A percentile compares a stretch with the other conserved stretches of the same genome.
Conservation (phyloP, 2,888 invertebrate genomes). For the Pachydiplax longipennis region DNA sequence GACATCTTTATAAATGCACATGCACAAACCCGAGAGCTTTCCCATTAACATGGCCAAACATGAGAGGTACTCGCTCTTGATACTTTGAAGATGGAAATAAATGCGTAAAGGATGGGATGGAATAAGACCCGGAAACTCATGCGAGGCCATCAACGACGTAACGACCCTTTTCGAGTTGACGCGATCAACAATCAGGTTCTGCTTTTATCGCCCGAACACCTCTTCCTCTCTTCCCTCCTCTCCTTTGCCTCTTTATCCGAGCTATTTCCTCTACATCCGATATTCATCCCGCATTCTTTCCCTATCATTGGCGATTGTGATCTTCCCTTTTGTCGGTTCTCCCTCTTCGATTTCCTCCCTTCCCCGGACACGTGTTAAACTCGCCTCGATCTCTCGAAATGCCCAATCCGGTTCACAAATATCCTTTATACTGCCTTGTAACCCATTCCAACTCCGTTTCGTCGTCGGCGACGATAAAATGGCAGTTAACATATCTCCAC, state of each 20-base stretch:
- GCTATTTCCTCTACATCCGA: background rate
- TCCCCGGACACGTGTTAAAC: conserved; percentile 16
- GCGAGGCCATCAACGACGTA: background rate
- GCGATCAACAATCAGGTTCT: conserved; percentile 26
- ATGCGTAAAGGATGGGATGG: background rate
- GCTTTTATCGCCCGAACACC: background rate
- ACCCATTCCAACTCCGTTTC: background rate
- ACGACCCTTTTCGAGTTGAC: background rate
- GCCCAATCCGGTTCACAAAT: background rate
- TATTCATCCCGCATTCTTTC: background rate
- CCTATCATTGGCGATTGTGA: background rate
- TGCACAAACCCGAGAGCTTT: background rate
- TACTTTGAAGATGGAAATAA: background rate
- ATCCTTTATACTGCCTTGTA: background rate
- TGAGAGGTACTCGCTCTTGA: background rate
- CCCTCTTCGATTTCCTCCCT: background rate
- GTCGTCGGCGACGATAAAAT: background rate
- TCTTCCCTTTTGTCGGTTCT: background rate
- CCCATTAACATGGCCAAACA: background rate
- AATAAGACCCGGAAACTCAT: conserved; percentile 22
- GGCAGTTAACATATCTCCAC: conserved; percentile 22
- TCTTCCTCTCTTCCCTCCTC: background rate
- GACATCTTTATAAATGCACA: background rate
- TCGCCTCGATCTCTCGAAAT: background rate
- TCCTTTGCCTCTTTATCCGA: background rate